Evolutionary conservation across 2,888 invertebrate genomes (phyloP).

Genomic region (Drosophila hamatofila): DNA sequence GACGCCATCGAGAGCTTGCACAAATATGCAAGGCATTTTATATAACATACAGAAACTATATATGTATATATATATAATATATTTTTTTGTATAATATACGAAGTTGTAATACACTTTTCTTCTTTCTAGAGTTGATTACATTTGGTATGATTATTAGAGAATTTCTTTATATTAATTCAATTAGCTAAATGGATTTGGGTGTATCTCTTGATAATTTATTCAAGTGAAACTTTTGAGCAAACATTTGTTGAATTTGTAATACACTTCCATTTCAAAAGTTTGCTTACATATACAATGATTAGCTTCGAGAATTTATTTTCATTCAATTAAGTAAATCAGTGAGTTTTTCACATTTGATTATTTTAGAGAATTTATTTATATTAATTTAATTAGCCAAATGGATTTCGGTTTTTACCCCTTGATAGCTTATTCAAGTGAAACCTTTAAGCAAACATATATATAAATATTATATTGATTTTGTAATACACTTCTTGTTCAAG

Average conservation of each 20-base stretch:
- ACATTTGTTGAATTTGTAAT: background rate
- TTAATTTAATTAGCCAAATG: no score
- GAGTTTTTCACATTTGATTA: no score
- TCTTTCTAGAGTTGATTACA: no score
- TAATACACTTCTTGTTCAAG: no score
- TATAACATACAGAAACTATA: background rate
- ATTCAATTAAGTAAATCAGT: no score
- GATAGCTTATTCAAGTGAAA: no score
- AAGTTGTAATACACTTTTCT: background rate
- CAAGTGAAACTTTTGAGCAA: background rate
- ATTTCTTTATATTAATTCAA: background rate
- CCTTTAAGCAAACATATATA: no score
- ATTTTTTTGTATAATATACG: background rate
- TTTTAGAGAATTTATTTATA: no score
- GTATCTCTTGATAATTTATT: background rate
- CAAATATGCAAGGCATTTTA: conserved; percentile 63
- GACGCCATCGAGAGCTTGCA: conserved; percentile 63
- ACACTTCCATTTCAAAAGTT: background rate
- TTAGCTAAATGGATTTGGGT: background rate
- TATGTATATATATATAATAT: background rate
- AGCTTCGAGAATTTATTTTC: background rate
- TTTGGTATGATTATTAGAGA: background rate
- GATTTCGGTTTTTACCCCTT: no score
- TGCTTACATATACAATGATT: no score
- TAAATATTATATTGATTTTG: no score